These are phyloP conservation scores for Chloroceryle aenea DNA, from an alignment of 2,113 vertebrate genomes.

Conservation along the genomic window DNA sequence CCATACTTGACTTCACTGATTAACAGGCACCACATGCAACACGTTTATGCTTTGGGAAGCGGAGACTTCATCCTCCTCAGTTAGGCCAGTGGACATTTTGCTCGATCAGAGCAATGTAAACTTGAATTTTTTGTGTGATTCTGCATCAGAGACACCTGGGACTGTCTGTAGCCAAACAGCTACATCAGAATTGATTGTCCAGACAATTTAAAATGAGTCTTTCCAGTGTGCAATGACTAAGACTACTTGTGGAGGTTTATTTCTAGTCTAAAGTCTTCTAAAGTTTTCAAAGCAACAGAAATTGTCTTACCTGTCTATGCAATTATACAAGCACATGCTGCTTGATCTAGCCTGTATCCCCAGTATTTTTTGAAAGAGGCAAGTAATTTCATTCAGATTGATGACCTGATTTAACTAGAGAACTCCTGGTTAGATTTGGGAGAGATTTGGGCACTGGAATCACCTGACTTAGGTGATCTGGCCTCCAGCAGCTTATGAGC, in stretches of 20 bases:
- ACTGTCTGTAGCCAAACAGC: conserved; percentile 7
- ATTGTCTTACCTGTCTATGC: background rate
- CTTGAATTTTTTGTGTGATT: conserved; percentile 6
- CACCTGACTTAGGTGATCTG: background rate
- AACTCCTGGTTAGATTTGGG: background rate
- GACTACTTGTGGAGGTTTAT: background rate
- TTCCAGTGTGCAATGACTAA: background rate
- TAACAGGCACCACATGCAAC: conserved; percentile 18
- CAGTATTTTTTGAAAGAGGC: background rate
- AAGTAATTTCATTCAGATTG: background rate
- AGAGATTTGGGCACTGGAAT: background rate
- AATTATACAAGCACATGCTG: background rate
- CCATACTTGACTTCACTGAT: conserved; percentile 12
- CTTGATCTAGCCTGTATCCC: background rate
- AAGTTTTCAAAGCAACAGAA: conserved; percentile 21
- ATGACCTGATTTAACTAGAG: background rate
- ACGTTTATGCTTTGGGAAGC: background rate
- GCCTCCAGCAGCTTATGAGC: background rate
- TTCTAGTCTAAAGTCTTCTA: background rate
- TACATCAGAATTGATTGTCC: background rate
- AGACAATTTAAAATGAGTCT: background rate
- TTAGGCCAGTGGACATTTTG: conserved; percentile 19
- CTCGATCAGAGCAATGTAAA: conserved; percentile 37
- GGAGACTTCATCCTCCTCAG: background rate
- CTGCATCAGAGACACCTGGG: conserved; percentile 19